Evolutionary conservation across 2,113 vertebrate species (phyloP), one percentile per base, ranked within the genome.

Genomic region (Mirounga angustirostris): DNA sequence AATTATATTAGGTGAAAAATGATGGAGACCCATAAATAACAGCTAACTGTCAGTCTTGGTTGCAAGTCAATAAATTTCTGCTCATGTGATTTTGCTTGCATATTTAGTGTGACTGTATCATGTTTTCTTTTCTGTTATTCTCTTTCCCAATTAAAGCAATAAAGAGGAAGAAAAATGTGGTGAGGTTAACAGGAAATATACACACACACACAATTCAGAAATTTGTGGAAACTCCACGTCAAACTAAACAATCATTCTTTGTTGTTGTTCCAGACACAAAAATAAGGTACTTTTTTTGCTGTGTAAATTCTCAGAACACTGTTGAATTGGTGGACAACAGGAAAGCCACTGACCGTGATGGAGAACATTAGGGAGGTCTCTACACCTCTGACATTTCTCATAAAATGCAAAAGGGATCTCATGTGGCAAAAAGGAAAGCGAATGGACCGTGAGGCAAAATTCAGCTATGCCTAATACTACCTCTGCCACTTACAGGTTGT

Each of bases 191-290:
- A 92, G 43, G 33, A 92, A 92, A 71, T 33, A 56, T 3, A 89
- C 9, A 65, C 69, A 67, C 71, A 26, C 36, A 13, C 71, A 24
- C 36, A 50, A 76, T 50, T 76, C 43, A 52, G 46, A 28, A 91
- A 79, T 83, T 92, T 74, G 10, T 76, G 19, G 18, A 5, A 67
- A 24, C 30, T 74, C 50, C 11, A 15, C 36, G 36, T 91, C 24
- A 97, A 74, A 61, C 28, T 85, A 71, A 88, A 52, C 18, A 79
- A 82, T 90, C 30, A 79, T 83, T 76, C 36, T 86, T 65, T 22
- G 7, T 2, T 88, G 50, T 24, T 96, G 43, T 91, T 85, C 22
- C 52, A 80, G 36, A 65, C 28, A 28, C 12, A 97, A 74, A 80
- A 80, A 61, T 28, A 65, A 89, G 65, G 30, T n/a, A 26, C 56